A percentile compares a stretch with the other conserved stretches of the same genome.
These are phyloP conservation scores for Tauraco erythrolophus DNA, from an alignment of 2,113 vertebrate genomes.

Conservation along the genomic window DNA sequence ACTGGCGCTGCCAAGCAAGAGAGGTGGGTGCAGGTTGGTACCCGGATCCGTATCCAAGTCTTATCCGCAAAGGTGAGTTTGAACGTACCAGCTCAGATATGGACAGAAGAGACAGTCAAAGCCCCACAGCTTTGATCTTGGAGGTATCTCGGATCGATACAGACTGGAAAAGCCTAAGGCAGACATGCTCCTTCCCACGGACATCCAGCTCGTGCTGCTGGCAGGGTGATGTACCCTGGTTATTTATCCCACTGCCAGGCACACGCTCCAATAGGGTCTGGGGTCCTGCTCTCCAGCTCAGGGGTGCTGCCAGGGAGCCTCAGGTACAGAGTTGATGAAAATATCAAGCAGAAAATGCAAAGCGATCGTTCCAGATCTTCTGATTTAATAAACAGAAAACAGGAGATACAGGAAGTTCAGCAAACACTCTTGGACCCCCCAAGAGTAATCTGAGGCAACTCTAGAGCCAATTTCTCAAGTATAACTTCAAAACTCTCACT, in stretches of 20 bases:
- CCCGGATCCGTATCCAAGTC: background rate
- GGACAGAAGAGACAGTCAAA: background rate
- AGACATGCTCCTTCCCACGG: accelerated
- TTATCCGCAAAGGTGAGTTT: background rate
- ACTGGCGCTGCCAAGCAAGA: background rate
- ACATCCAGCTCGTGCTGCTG: accelerated
- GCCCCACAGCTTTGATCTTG: background rate
- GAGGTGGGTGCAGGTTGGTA: background rate
- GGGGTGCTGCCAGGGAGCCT: background rate
- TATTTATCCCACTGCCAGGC: background rate
- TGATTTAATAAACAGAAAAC: background rate
- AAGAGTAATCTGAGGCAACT: background rate
- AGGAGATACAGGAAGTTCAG: background rate
- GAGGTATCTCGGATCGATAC: background rate
- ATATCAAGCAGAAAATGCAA: background rate
- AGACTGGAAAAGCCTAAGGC: background rate
- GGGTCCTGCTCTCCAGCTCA: background rate
- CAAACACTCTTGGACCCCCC: background rate
- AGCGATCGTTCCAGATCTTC: background rate
- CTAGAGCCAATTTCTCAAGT: background rate
- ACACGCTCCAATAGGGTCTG: accelerated
- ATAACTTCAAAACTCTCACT: background rate
- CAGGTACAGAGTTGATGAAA: background rate
- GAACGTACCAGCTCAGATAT: background rate
- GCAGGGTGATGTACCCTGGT: accelerated